These are phyloP conservation scores for Archilochus colubris DNA, from an alignment of 2,113 vertebrate genomes.

Conservation along the genomic window DNA sequence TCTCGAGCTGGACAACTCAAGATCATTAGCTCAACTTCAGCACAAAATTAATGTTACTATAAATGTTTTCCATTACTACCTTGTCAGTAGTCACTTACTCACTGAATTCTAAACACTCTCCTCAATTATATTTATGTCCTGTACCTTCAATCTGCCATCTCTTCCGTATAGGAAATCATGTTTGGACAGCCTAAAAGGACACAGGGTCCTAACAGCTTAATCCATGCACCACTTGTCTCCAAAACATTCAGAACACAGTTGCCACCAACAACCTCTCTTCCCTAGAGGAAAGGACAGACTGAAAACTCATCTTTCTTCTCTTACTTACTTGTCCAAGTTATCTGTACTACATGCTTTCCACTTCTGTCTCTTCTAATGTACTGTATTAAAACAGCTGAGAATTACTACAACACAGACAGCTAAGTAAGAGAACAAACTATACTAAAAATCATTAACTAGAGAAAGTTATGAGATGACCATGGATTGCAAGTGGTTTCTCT, in stretches of 20 bases:
- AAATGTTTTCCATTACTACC: not conserved
- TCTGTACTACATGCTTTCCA: too few species aligned
- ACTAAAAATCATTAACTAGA: not conserved
- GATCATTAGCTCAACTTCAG: not conserved
- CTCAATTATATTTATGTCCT: not conserved
- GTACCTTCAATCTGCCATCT: not conserved
- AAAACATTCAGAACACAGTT: not conserved
- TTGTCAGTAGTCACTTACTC: not conserved
- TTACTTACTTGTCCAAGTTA: too few species aligned
- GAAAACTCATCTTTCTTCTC: not conserved
- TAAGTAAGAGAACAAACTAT: not conserved
- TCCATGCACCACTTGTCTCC: not conserved
- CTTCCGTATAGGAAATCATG: not conserved
- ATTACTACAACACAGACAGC: not conserved
- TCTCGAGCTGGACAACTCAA: not conserved
- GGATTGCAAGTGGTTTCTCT: not conserved
- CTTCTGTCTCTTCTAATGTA: too few species aligned
- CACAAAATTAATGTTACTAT: not conserved
- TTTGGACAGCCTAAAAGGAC: not conserved
- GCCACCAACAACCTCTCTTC: not conserved
- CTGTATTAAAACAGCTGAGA: not conserved
- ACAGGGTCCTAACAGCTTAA: not conserved
- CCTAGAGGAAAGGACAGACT: not conserved
- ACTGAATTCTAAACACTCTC: not conserved
- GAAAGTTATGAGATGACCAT: not conserved